Conservation (phyloP, 1,140 invertebrate genomes). For the Anoplophora glabripennis region DNA sequence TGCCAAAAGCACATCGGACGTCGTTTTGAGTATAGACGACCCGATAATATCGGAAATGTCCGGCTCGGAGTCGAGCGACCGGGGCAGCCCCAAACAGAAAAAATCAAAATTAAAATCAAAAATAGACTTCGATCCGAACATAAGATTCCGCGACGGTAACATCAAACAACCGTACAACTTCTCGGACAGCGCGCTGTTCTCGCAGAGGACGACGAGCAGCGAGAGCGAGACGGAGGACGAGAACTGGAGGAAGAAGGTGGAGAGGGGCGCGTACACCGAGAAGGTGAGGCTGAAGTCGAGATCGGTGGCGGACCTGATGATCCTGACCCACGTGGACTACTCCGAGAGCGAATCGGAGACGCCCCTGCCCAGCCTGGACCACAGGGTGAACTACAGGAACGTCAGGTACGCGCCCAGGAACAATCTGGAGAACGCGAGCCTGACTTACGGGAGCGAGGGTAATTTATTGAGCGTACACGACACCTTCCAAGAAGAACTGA, state of each 20-base stretch:
- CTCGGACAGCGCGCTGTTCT: conserved; percentile 31
- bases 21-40: not conserved
- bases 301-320: conserved; percentile 71
- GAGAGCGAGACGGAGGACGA: conserved; percentile 67
- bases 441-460: conserved; percentile 56
- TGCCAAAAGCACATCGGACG: not conserved
- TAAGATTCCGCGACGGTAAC: not conserved
- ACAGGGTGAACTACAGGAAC: conserved; percentile 38
- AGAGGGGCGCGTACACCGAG: conserved; percentile 63
- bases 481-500: conserved; percentile 57
- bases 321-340: conserved; percentile 67
- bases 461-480: conserved; percentile 56
- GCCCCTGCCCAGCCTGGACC: conserved; percentile 49
- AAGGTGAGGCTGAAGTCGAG: conserved; percentile 70
- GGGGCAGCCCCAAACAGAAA: not conserved
- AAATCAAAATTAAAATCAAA: conserved; percentile 25
- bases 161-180: conserved; percentile 27
- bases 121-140: conserved; percentile 38
- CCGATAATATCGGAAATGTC: conserved; percentile 7
- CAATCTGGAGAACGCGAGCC: conserved; percentile 39
- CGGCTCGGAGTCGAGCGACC: conserved; percentile 1
- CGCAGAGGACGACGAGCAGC: conserved; percentile 45
- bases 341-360: conserved; percentile 61
- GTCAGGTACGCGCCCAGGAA: conserved; percentile 32
- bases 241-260: conserved; percentile 61